phyloP scores from a whole-genome alignment of 2,888 invertebrate genomes.

The Druceiella hillmani region DNA sequence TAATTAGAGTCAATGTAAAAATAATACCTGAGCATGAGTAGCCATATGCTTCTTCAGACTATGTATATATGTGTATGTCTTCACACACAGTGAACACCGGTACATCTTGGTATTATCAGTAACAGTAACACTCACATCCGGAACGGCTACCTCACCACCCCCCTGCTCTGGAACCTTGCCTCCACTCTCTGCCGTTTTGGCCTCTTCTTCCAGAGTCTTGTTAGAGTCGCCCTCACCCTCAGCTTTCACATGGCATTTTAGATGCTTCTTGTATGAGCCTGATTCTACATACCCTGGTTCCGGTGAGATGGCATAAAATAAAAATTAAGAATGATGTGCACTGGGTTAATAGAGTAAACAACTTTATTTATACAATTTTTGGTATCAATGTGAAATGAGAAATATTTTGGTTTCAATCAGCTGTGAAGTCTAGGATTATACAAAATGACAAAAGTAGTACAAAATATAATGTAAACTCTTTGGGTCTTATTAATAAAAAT shows the following conservation, averaged over 20 bases:
- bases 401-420: no score
- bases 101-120: constrained; percentile 30
- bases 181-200: constrained; percentile 9
- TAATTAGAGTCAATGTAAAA: background rate
- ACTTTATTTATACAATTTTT: no score
- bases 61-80: constrained; percentile 46
- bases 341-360: no score
- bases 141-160: constrained; percentile 11
- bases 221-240: constrained; percentile 10
- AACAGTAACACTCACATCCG: constrained; percentile 11
- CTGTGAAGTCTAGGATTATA: no score
- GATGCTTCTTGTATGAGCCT: constrained; percentile 41
- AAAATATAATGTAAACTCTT: no score
- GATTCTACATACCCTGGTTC: constrained; percentile 41
- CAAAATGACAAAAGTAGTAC: no score
- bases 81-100: constrained; percentile 43
- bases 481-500: no score
- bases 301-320: no score
- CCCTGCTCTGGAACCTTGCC: background rate
- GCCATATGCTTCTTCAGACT: constrained; percentile 47
- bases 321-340: background rate
- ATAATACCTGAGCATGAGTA: constrained; percentile 36
- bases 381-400: no score
- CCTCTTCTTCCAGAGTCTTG: background rate
- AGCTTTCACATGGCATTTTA: constrained; percentile 28